Percentiles rank a stretch among this genome's conserved stretches.
These are phyloP conservation scores for Aphis gossypii DNA, from an alignment of 1,140 invertebrate species.

Conservation along the genomic window DNA sequence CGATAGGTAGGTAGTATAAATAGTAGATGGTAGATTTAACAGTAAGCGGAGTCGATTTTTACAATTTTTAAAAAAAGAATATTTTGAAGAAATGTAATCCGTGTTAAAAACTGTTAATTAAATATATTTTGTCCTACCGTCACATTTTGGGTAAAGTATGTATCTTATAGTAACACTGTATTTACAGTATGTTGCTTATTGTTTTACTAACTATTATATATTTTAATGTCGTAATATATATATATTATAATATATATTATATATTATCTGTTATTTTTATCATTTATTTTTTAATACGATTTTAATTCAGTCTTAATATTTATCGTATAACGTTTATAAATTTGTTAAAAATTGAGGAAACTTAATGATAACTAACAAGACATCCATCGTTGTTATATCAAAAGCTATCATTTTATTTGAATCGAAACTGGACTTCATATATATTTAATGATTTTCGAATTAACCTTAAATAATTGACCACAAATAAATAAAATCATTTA, in stretches of 20 bases:
- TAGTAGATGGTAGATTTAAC: background rate
- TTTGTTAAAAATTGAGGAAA: background rate
- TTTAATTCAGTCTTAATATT: background rate
- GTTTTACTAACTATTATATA: background rate
- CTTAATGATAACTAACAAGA: background rate
- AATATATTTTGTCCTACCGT: background rate
- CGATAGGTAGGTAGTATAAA: too few relatives aligned
- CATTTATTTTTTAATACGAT: background rate
- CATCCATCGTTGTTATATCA: background rate
- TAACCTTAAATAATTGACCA: background rate
- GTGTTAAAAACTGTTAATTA: background rate
- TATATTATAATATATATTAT: too few relatives aligned
- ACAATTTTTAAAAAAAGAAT: background rate
- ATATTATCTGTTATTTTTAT: background rate
- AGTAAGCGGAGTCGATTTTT: background rate
- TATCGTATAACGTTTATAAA: background rate
- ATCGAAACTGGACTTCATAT: background rate
- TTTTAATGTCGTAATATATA: background rate
- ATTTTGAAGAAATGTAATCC: background rate
- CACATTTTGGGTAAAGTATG: background rate
- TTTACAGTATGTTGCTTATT: background rate
- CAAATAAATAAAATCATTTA: background rate
- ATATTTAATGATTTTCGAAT: background rate
- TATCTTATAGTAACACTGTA: background rate
- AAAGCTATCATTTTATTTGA: background rate